Evolutionary conservation across 2,113 vertebrate species (phyloP).

Genomic region (Protobothrops mucrosquamatus): DNA sequence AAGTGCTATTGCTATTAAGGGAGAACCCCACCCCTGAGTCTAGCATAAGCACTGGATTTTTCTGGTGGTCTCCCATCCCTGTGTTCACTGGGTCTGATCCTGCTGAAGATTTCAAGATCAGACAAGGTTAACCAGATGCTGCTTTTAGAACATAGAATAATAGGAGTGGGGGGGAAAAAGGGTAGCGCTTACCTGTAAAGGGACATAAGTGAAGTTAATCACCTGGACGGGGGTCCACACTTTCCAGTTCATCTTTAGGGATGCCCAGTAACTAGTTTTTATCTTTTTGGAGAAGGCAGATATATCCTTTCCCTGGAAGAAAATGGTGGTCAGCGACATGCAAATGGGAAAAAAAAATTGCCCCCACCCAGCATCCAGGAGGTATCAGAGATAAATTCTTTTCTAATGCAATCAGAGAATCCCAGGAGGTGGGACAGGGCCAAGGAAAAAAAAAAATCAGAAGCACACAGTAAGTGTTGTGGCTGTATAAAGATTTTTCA

Average conservation of each 20-base stretch:
- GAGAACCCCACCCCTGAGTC: too few species aligned
- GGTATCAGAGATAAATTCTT: background rate
- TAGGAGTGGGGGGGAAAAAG: too few species aligned
- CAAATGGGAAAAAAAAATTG: background rate
- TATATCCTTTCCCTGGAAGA: slow-evolving; percentile 71
- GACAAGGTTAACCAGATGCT: too few species aligned
- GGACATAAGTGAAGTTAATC: slow-evolving; percentile 83
- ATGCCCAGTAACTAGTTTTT: slow-evolving; percentile 74
- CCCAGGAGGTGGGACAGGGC: background rate
- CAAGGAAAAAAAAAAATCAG: background rate
- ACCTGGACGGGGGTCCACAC: slow-evolving; percentile 87
- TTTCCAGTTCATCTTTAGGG: slow-evolving; percentile 86
- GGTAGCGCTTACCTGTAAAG: slow-evolving; percentile 82
- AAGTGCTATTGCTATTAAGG: too few species aligned
- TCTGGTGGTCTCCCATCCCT: too few species aligned
- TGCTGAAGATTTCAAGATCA: too few species aligned
- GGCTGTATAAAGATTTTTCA: background rate
- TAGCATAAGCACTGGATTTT: too few species aligned
- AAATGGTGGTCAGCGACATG: background rate
- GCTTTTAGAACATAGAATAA: too few species aligned
- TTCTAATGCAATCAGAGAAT: background rate
- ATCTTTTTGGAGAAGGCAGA: slow-evolving; percentile 69
- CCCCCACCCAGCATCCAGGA: background rate
- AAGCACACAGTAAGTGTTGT: background rate
- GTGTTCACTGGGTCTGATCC: too few species aligned